Base-by-base conservation (phyloP, 2,113 vertebrate species). In the Stegostoma tigrinum region DNA sequence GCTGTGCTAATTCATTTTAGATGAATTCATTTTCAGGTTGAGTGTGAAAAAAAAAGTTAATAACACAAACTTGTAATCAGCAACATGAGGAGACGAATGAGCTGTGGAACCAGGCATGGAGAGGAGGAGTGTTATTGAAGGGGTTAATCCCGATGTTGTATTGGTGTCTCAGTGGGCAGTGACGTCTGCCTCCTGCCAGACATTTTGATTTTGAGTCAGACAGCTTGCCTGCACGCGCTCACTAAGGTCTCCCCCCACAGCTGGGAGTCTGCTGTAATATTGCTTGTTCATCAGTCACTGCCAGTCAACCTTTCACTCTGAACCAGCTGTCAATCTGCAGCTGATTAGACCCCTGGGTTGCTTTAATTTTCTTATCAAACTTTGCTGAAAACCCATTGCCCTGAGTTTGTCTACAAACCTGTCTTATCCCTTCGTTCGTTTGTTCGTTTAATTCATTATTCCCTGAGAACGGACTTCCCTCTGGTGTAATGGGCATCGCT, bases 231-330 rank as follows among this genome's bases (percentile, higher is more conserved):
- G 87, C 87, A 90, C 52, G 4, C 52, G 0, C 87, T 64, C 34
- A 23, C 27, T 64, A 7, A 66, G 61, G 34, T 93, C 89, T 93
- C 61, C 61, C 34, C 34, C 15, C 55, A 24, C 89, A 17, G 61
- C 30, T 23, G n/a, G 89, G 89, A 67, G 89, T n/a, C 61, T n/a
- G 15, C 34, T 38, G 89, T 17, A 93, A 93, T 93, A 93, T 93
- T 93, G 8, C 89, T 67, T 38, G 38, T 93, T 93, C 89, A 93
- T 93, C 89, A 93, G 27, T 93, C 89, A 66, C 55, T 93, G 89
- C n/a, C 61, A 93, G 61, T 93, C 89, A 93, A 45, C 89, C 61
- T 66, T 93, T n/a, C 55, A n/a, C 89, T 93, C 34, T 14, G 5
- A 93, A 61, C 89, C 61, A 8, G 61, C 15, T 93, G 89, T 93